Conservation (phyloP, 2,888 invertebrate genomes). For the Elegia similella region DNA sequence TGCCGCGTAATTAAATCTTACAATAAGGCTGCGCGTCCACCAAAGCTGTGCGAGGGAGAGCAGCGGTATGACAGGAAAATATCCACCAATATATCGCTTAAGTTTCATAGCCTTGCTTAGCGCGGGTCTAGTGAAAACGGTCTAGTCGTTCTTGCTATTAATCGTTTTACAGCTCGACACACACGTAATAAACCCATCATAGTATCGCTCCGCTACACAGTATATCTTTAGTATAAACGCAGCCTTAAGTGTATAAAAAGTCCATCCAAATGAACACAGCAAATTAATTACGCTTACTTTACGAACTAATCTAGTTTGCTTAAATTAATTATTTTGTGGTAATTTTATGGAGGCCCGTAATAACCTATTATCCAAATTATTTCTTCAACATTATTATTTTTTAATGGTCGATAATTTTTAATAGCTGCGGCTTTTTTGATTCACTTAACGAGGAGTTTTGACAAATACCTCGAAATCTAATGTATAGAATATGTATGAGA, state of each 20-base stretch:
- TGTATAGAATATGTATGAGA: no score
- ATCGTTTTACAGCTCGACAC: no score
- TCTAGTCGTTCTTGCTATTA: no score
- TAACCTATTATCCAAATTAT: constrained; percentile 32
- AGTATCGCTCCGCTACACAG: no score
- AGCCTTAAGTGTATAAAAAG: constrained; percentile 41
- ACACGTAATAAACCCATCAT: no score
- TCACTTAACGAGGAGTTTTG: constrained; percentile 22
- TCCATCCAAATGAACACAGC: constrained; percentile 42
- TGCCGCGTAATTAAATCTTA: constrained; percentile 42
- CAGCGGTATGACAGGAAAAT: no score
- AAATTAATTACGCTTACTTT: constrained; percentile 45
- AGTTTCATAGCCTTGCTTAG: no score
- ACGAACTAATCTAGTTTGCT: constrained; percentile 43
- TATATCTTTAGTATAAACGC: no score
- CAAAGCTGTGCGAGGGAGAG: no score
- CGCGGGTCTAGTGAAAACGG: no score
- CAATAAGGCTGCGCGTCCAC: constrained; percentile 29
- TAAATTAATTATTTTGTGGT: constrained; percentile 39
- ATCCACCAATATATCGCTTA: no score
- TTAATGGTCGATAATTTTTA: constrained; percentile 31
- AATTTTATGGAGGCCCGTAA: constrained; percentile 29
- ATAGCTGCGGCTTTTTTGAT: constrained; percentile 26
- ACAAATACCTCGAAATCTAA: constrained; percentile 26
- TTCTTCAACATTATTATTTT: constrained; percentile 31